Percentiles rank a stretch among this genome's conserved stretches.
phyloP scores from a whole-genome alignment of 2,113 vertebrate species.

The Neotoma lepida region DNA sequence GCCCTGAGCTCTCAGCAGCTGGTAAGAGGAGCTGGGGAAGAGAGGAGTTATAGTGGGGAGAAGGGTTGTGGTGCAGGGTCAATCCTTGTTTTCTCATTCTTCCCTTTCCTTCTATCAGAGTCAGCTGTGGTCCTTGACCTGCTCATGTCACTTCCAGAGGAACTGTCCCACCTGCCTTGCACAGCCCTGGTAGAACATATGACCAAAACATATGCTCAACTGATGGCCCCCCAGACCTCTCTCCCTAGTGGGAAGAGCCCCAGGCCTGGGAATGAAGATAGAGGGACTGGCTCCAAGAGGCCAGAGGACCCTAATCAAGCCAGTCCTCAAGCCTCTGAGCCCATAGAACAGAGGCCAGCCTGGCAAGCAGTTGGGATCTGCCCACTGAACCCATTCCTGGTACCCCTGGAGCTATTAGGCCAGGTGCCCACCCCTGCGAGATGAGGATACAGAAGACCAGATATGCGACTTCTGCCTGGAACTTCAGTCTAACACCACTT shows the following conservation, averaged over 20 bases:
- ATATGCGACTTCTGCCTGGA: not conserved
- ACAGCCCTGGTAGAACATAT: constrained; percentile 60
- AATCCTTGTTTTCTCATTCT: not conserved
- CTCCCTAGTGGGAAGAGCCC: not conserved
- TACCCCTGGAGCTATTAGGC: constrained; percentile 79
- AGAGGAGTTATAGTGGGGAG: too few relatives aligned
- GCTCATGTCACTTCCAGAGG: constrained; percentile 76
- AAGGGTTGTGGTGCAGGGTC: not conserved
- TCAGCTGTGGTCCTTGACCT: constrained; percentile 80
- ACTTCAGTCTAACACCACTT: not conserved
- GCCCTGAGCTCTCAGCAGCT: constrained; percentile 76
- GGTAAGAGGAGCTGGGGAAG: constrained; percentile 65
- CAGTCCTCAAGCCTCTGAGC: not conserved
- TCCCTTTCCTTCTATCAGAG: constrained; percentile 62
- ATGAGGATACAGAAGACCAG: not conserved
- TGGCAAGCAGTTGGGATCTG: constrained; percentile 78
- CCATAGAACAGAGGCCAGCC: not conserved
- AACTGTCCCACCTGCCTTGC: constrained; percentile 74
- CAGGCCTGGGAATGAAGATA: not conserved
- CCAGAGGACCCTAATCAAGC: not conserved
- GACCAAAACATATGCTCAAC: constrained; percentile 28
- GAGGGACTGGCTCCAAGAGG: not conserved
- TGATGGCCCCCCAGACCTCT: constrained; percentile 33
- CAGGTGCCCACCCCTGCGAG: constrained; percentile 72
- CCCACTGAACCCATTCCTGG: constrained; percentile 81